phyloP scores from a whole-genome alignment of 1,140 invertebrate species.

The Acromyrmex heyeri region DNA sequence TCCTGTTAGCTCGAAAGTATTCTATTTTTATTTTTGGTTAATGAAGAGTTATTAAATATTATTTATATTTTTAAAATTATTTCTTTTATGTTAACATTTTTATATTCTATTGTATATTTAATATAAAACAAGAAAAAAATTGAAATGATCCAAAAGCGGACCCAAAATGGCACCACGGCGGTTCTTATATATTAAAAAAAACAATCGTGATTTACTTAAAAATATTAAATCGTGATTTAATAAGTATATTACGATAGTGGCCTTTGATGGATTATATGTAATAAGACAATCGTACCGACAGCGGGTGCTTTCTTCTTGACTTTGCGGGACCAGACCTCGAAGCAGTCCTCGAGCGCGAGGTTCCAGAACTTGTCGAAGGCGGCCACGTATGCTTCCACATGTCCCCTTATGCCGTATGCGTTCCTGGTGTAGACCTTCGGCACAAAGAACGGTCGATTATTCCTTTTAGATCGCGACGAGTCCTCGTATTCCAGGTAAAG shows the following conservation, averaged over 20 bases:
- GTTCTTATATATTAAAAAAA: neutral
- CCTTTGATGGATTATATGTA: neutral
- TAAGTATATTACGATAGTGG: neutral
- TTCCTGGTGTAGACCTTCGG: conserved; percentile 90
- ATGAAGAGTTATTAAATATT: no score
- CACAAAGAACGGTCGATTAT: conserved; percentile 80
- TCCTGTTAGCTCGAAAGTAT: no score
- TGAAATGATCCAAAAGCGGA: no score
- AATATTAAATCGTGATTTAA: no score
- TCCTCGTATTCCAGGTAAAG: conserved; percentile 70
- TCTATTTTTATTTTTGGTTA: no score
- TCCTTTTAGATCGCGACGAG: conserved; percentile 76
- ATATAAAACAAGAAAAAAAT: no score
- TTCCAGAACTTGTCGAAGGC: conserved; percentile 99
- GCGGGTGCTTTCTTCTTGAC: conserved; percentile 88
- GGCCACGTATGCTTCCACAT: conserved; percentile 92
- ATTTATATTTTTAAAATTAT: no score
- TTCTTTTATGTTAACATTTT: no score
- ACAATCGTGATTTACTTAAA: neutral
- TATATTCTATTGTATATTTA: no score
- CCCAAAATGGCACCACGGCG: no score
- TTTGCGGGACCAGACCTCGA: conserved; percentile 93
- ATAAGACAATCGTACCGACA: conserved; percentile 82
- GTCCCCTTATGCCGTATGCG: conserved; percentile 90
- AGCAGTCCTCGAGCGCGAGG: conserved; percentile 94